Evolutionary conservation across 2,888 invertebrate genomes (phyloP), one percentile per base, ranked within the genome.

Genomic region (Cephus pygmeus): DNA sequence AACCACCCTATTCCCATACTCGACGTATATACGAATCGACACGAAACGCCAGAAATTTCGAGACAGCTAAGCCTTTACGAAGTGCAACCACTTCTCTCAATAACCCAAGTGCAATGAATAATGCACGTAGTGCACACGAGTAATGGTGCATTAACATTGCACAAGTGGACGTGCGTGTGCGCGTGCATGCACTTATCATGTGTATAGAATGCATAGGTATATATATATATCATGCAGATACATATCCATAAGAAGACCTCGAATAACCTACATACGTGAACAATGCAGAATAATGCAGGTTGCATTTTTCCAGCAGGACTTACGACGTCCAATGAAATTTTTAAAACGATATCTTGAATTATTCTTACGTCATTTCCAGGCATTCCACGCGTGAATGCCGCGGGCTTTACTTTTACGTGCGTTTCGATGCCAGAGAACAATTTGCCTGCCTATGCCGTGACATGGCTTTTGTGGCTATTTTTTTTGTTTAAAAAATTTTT

Each of bases 71-170:
- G 40, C 23, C 23, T 23, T 23, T 56, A 56, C 40, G 40, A 56
- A 36, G 40, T 75, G 36, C 31, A 69, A 71, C 34, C 69, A 35
- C 73, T 36, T 79, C 78, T 77, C 81, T 81, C 80, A 84, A 84
- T 83, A 82, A 83, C 77, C 34, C 79, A 79, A 81, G 81, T 81
- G 74, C 77, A 77, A 79, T 82, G 81, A 84, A 84, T 87, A 85
- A 86, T 85, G 82, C 81, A 82, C 83, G 81, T 79, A 78, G 34
- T 73, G 56, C 76, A 73, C 79, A 36, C 75, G 40, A 69, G 69
- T 68, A 78, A 78, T 75, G 79, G 79, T 82, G 83, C 82, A 84
- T 82, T 82, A 84, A 82, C 80, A 81, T 83, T 81, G 77, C 80
- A 80, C 80, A 80, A 80, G 81, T 77, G 79, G 79, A 81, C 80